These are phyloP conservation scores for Ophraella communa DNA, from an alignment of 2,888 invertebrate species.

Conservation along the genomic window DNA sequence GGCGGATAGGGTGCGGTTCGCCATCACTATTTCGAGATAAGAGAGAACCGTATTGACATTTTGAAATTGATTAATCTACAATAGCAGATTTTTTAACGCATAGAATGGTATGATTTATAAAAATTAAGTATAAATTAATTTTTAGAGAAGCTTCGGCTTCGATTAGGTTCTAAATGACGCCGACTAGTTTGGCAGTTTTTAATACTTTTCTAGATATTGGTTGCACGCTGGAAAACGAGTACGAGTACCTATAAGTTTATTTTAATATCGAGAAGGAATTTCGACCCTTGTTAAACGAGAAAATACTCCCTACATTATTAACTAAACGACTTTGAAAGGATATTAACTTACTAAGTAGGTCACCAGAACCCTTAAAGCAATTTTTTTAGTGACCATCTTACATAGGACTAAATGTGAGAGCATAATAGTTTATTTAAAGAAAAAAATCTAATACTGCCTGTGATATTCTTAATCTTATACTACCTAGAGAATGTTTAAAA, in stretches of 20 bases:
- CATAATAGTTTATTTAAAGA: neutral
- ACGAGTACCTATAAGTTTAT: constrained; percentile 10
- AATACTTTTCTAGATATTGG: constrained; percentile 32
- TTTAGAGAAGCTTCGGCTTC: constrained; percentile 28
- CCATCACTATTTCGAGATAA: constrained; percentile 12
- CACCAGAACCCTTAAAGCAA: neutral
- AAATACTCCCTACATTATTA: neutral
- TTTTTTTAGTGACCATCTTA: neutral
- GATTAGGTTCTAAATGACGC: constrained; percentile 15
- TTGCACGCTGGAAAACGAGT: constrained; percentile 15
- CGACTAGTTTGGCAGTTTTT: constrained; percentile 25
- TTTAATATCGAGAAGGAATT: constrained; percentile 15
- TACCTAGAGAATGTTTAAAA: neutral
- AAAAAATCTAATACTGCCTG: neutral
- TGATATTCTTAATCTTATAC: neutral
- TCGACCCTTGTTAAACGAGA: constrained; percentile 10
- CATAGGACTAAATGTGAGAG: too few relatives aligned
- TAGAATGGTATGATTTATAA: constrained; percentile 22
- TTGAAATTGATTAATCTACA: constrained; percentile 11
- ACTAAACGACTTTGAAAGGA: constrained; percentile 1
- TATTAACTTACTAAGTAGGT: neutral
- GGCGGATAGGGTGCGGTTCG: constrained; percentile 32
- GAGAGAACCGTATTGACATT: constrained; percentile 2
- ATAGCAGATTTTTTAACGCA: constrained; percentile 12
- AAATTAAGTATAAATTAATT: neutral